Evolutionary conservation across 2,113 vertebrate genomes (phyloP).

Genomic region (Dinomys branickii): DNA sequence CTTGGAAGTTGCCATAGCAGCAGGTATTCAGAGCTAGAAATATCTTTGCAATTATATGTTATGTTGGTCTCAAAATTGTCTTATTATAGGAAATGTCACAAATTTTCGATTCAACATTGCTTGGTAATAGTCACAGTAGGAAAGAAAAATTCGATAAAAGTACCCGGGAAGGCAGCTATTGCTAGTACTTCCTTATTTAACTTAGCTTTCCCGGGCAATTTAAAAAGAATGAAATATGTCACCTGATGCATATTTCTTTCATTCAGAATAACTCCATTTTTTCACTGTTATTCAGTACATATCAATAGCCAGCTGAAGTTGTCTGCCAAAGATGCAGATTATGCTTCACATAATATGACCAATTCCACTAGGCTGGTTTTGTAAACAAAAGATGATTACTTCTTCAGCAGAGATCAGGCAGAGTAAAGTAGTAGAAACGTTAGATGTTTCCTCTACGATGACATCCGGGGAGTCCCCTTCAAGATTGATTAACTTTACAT

Average conservation of each 20-base stretch:
- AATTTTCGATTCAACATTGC: slow-evolving; percentile 61
- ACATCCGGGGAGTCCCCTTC: slow-evolving; percentile 63
- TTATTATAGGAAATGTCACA: slow-evolving; percentile 77
- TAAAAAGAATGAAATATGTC: slow-evolving; percentile 25
- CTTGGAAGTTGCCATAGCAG: slow-evolving; percentile 70
- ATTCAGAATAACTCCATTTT: slow-evolving; percentile 42
- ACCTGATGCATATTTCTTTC: slow-evolving; percentile 30
- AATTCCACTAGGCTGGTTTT: slow-evolving; percentile 64
- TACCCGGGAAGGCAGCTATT: background rate
- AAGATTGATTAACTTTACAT: slow-evolving; percentile 72
- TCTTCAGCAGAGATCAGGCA: slow-evolving; percentile 63
- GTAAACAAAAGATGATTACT: slow-evolving; percentile 76
- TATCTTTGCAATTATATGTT: slow-evolving; percentile 70
- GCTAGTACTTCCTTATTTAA: slow-evolving; percentile 42
- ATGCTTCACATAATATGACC: slow-evolving; percentile 34
- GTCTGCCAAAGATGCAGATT: slow-evolving; percentile 39
- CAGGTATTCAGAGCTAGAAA: slow-evolving; percentile 69
- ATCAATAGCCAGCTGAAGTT: slow-evolving; percentile 54
- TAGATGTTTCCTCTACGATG: slow-evolving; percentile 34
- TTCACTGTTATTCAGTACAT: slow-evolving; percentile 7
- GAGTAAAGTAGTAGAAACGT: slow-evolving; percentile 59
- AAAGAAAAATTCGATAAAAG: slow-evolving; percentile 60
- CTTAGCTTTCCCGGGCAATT: slow-evolving; percentile 46
- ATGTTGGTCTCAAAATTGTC: slow-evolving; percentile 63
- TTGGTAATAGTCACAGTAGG: slow-evolving; percentile 22